Percentiles rank a stretch among this genome's conserved stretches.
These are phyloP conservation scores for Falco peregrinus DNA, from an alignment of 2,797 vertebrate species.

Conservation along the genomic window DNA sequence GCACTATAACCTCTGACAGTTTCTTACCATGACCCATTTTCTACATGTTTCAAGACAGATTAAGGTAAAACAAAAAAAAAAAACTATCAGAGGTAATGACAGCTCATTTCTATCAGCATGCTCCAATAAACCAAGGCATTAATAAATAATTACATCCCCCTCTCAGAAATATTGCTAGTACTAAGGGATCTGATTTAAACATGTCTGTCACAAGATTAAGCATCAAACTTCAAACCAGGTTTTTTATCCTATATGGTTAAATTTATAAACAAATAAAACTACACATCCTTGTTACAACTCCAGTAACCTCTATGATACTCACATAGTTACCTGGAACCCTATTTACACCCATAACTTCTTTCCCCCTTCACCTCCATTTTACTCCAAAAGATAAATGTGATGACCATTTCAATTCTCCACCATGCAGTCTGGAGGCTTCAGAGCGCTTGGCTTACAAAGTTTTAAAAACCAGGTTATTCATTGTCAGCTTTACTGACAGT, in stretches of 20 bases:
- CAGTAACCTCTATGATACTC: background rate
- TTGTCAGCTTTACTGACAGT: background rate
- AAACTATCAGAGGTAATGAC: background rate
- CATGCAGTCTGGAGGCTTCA: background rate
- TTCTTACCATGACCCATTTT: background rate
- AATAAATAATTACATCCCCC: conserved; percentile 40
- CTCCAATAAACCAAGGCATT: conserved; percentile 21
- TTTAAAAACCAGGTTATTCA: background rate
- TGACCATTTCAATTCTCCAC: background rate
- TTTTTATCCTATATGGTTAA: background rate
- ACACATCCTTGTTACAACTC: background rate
- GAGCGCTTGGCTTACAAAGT: background rate
- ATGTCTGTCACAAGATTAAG: background rate
- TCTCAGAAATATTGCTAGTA: background rate
- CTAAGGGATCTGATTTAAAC: background rate
- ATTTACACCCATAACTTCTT: background rate
- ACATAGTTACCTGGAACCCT: background rate
- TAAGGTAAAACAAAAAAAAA: conserved; percentile 49
- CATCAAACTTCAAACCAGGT: background rate
- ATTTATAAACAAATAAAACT: background rate
- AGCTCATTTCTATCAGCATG: conserved; percentile 22
- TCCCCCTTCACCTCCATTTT: background rate
- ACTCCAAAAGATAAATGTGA: background rate
- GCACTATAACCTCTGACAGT: background rate
- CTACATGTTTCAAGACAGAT: conserved; percentile 1